These are phyloP conservation scores for Eudyptes chrysolophus DNA, from an alignment of 2,113 vertebrate species.

Conservation along the genomic window DNA sequence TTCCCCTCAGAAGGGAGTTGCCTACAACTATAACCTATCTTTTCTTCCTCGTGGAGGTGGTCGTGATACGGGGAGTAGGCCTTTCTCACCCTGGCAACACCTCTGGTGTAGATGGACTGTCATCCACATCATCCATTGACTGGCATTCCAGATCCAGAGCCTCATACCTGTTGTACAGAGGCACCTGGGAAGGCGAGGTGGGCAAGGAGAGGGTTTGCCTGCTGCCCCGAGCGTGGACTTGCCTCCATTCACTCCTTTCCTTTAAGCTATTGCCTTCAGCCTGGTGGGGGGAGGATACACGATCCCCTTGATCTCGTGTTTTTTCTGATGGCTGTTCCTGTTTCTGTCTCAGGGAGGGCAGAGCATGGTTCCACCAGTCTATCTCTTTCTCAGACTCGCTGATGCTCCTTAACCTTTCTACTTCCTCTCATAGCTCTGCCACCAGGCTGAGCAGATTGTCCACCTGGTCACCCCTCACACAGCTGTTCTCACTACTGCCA, in stretches of 20 bases:
- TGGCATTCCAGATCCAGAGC: not conserved
- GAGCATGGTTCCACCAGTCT: not conserved
- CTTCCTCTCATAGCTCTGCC: not conserved
- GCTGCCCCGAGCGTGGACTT: not conserved
- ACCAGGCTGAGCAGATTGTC: not conserved
- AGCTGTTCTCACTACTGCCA: not conserved
- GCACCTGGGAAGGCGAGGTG: not conserved
- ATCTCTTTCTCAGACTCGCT: not conserved
- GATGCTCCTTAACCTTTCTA: not conserved
- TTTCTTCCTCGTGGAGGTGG: not conserved
- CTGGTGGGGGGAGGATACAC: not conserved
- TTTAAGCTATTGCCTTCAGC: not conserved
- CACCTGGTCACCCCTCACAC: not conserved
- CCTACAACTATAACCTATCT: not conserved
- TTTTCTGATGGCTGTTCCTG: not conserved
- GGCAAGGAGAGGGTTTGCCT: not conserved
- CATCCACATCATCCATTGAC: not conserved
- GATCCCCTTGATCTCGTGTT: not conserved
- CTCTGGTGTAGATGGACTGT: not conserved
- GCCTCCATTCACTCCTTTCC: not conserved
- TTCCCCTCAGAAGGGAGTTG: not conserved
- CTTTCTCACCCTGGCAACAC: not conserved
- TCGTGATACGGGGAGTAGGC: not conserved
- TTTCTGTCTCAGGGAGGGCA: not conserved
- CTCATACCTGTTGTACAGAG: not conserved